Evolutionary conservation across 2,888 invertebrate genomes (phyloP), one percentile per base, ranked within the genome.

Genomic region (Alentia gelatinosa): DNA sequence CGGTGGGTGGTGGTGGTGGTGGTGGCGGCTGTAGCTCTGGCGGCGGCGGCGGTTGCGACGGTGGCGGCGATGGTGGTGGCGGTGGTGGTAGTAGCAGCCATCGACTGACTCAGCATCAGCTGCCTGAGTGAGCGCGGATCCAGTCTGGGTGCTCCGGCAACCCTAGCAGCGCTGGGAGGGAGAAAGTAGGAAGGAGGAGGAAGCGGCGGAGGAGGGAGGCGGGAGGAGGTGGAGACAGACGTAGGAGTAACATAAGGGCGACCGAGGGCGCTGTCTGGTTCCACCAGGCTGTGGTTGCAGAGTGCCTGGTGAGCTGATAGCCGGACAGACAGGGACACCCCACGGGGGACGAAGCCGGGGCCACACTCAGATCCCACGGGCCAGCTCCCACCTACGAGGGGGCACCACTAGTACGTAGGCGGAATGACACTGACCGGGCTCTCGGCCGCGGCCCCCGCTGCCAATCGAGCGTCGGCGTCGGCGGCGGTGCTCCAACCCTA

Each of bases 101-200:
- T 47, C 86, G 86, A 86, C 86, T 86, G 86, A 86, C 42, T 42
- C 47, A 47, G 39, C 79, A 79, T 39, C 79, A 79, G 74, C 74
- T 74, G 74, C 74, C 26, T 5, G 74, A 15, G 30, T 74, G 74
- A 74, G 74, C 33, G 74, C 74, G 74, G 12, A 74, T 74, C 33
- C 74, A 86, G 47, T 26, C 86, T 42, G 47, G 86, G 86, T n/a
- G 47, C 47, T 33, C 74, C 26, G 30, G 74, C 26, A 33, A 3
- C 33, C 30, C 74, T 33, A 33, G 74, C 33, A 74, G 74, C 74
- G 56, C 56, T 56, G 23, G 56, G 19, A 56, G 56, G 83, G 83
- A 40, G 83, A 68, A 7, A 47, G 68, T 1, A 68, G 68, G 83
- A 26, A 83, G 83, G 83, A 39, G 39, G 83, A 12, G 37, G 40